phyloP scores from a whole-genome alignment of 2,113 vertebrate species.

The Myanophis thanlyinensis region DNA sequence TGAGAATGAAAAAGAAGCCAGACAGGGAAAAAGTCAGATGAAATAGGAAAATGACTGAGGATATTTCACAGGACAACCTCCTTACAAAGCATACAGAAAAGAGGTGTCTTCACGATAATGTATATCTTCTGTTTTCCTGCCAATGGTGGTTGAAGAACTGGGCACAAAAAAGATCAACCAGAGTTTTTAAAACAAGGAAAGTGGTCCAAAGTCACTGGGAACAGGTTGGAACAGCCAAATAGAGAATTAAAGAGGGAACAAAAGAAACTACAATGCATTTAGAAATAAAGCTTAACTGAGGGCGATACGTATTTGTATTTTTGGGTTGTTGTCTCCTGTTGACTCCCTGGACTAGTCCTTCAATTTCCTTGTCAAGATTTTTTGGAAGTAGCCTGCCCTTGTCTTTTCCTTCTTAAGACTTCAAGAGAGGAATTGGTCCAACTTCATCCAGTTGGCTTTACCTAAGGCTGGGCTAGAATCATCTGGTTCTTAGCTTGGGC shows the following conservation, averaged over 20 bases:
- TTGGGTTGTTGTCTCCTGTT: neutral
- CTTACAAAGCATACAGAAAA: neutral
- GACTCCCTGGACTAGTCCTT: neutral
- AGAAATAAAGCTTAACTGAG: neutral
- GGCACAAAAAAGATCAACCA: neutral
- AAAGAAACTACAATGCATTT: neutral
- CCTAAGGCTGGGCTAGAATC: neutral
- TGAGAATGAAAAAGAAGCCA: neutral
- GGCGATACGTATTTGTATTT: neutral
- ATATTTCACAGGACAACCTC: neutral
- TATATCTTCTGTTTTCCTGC: neutral
- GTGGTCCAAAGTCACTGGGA: neutral
- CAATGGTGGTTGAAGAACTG: neutral
- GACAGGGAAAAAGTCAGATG: neutral
- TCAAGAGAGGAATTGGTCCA: neutral
- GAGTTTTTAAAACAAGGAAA: neutral
- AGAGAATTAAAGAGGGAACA: neutral
- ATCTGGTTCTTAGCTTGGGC: neutral
- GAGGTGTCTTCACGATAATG: neutral
- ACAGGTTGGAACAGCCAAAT: neutral
- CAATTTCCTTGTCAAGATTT: neutral
- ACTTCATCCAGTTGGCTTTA: neutral
- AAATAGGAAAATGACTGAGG: neutral
- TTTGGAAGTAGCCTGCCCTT: neutral
- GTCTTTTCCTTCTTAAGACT: neutral